A percentile compares a stretch with the other conserved stretches of the same genome.
Evolutionary conservation across 2,113 vertebrate species (phyloP).

Genomic region (Rafetus swinhoei): DNA sequence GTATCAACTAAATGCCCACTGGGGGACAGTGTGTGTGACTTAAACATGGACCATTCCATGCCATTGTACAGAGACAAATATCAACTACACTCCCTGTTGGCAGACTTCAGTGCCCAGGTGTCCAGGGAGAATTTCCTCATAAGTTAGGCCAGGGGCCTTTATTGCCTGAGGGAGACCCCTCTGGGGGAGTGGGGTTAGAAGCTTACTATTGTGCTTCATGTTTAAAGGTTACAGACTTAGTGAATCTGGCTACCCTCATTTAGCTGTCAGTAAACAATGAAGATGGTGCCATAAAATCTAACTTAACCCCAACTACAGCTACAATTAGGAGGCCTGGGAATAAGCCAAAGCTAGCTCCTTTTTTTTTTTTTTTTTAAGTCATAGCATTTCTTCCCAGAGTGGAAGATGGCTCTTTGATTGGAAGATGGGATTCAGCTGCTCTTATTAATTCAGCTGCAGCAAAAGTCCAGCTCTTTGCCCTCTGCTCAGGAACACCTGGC

Average conservation of each 20-base stretch:
- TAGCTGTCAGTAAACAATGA: not conserved
- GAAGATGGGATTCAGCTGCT: not conserved
- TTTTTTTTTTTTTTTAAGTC: not conserved
- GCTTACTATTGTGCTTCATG: not conserved
- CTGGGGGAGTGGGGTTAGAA: too few species aligned
- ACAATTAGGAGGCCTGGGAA: not conserved
- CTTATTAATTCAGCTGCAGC: not conserved
- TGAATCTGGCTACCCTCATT: not conserved
- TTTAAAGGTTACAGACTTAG: not conserved
- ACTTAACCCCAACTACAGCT: not conserved
- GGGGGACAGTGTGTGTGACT: not conserved
- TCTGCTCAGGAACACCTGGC: not conserved
- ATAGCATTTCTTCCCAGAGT: not conserved
- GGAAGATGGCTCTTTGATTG: not conserved
- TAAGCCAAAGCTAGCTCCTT: not conserved
- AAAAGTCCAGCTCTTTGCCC: not conserved
- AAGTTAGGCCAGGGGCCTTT: not conserved
- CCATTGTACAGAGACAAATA: not conserved
- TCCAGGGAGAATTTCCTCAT: not conserved
- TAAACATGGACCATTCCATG: not conserved
- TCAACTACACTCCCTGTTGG: not conserved
- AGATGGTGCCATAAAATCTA: not conserved
- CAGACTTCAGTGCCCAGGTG: not conserved
- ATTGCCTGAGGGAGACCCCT: not conserved
- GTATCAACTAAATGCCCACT: not conserved